These are phyloP conservation scores for Oxyura jamaicensis DNA, from an alignment of 2,113 vertebrate species.

Conservation along the genomic window DNA sequence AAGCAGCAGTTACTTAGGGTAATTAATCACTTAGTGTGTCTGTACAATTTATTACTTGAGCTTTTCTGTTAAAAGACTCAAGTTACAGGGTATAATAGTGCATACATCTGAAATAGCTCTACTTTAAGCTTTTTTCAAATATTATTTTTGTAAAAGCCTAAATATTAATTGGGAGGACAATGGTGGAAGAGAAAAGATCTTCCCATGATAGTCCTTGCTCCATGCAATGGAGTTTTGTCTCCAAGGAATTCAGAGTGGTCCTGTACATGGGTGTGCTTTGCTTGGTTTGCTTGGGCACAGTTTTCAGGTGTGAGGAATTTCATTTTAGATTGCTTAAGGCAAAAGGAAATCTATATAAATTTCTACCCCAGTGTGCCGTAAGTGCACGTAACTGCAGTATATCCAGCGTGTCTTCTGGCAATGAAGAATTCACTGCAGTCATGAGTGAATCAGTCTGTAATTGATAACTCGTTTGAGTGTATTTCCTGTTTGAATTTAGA, in stretches of 20 bases:
- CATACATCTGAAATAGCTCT: neutral
- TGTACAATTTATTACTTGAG: neutral
- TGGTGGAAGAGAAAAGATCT: neutral
- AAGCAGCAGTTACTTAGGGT: neutral
- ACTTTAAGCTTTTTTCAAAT: neutral
- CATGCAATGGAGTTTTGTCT: neutral
- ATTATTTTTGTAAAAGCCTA: neutral
- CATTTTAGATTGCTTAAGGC: neutral
- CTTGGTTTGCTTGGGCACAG: neutral
- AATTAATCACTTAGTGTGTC: neutral
- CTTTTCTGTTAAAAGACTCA: neutral
- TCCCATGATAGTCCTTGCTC: neutral
- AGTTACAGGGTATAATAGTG: neutral
- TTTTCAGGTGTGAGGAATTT: neutral
- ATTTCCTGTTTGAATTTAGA: slow-evolving; percentile 25
- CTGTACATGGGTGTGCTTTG: neutral
- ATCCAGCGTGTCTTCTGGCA: neutral
- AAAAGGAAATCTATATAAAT: neutral
- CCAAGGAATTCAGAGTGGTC: neutral
- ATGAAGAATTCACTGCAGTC: neutral
- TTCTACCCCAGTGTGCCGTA: neutral
- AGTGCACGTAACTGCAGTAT: neutral
- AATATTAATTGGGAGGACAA: neutral
- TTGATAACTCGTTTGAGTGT: neutral
- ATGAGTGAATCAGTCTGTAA: neutral